These are phyloP conservation scores for Hestina assimilis DNA, from an alignment of 1,140 invertebrate species.

Conservation along the genomic window DNA sequence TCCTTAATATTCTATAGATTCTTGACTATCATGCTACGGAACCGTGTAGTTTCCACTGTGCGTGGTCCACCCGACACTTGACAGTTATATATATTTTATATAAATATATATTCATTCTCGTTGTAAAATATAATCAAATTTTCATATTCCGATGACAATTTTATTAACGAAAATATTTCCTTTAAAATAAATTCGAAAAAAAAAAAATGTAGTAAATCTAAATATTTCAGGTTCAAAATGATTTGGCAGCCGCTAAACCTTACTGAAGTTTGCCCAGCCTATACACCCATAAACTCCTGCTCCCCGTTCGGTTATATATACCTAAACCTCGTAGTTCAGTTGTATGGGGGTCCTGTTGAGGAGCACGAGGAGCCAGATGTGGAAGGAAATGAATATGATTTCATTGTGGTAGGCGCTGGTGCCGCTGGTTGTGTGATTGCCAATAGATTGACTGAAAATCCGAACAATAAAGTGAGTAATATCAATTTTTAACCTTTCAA, in stretches of 20 bases:
- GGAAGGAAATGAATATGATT: conserved; percentile 30
- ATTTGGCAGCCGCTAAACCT: conserved; percentile 43
- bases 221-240: conserved; percentile 6
- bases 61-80: too few species aligned
- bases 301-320: conserved; percentile 36
- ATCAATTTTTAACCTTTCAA: too few species aligned
- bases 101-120: too few species aligned
- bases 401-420: conserved; percentile 39
- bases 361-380: neutral
- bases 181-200: neutral
- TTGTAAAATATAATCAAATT: too few species aligned
- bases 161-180: too few species aligned
- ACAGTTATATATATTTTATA: too few species aligned
- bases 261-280: conserved; percentile 30
- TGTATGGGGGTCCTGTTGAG: conserved; percentile 31
- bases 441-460: conserved; percentile 75
- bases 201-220: too few species aligned
- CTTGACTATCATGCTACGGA: too few species aligned
- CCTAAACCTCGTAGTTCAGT: conserved; percentile 34
- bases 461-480: conserved; percentile 73
- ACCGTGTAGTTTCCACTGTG: too few species aligned
- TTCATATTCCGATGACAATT: too few species aligned
- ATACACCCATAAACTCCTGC: conserved; percentile 29
- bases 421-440: conserved; percentile 79
- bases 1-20: too few species aligned